These are phyloP conservation scores for Melanerpes formicivorus DNA, from an alignment of 2,113 vertebrate species.

Conservation along the genomic window DNA sequence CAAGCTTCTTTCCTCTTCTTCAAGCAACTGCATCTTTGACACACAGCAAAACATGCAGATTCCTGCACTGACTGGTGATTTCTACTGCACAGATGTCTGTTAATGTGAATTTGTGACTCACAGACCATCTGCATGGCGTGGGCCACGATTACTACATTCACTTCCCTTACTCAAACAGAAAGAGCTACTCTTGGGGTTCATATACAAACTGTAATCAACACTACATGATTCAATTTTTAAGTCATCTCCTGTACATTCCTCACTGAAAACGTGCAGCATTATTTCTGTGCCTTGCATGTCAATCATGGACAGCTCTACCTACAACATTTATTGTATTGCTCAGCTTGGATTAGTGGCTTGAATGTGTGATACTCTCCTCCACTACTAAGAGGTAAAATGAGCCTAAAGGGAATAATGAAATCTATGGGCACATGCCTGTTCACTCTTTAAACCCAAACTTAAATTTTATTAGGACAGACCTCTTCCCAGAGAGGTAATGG, in stretches of 20 bases:
- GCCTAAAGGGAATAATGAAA: conserved; percentile 28
- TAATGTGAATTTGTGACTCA: conserved; percentile 53
- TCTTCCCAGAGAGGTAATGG: conserved; percentile 38
- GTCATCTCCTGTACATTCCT: background rate
- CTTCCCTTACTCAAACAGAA: conserved; percentile 38
- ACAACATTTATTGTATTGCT: conserved; percentile 51
- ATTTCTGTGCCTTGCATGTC: conserved; percentile 20
- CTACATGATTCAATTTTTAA: conserved; percentile 37
- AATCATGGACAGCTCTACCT: conserved; percentile 25
- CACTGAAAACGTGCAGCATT: conserved; percentile 2
- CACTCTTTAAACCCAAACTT: conserved; percentile 47
- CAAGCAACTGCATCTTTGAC: background rate
- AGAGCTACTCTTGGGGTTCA: conserved; percentile 41
- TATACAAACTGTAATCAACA: conserved; percentile 60
- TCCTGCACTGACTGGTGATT: background rate
- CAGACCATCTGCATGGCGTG: conserved; percentile 40
- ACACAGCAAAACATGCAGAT: background rate
- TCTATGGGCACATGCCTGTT: conserved; percentile 19
- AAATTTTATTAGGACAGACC: conserved; percentile 41
- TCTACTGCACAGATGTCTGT: conserved; percentile 35
- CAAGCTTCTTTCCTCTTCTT: background rate
- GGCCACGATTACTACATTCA: conserved; percentile 56
- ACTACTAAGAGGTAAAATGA: conserved; percentile 12
- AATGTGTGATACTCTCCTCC: background rate
- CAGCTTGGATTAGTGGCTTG: conserved; percentile 52